phyloP scores from a whole-genome alignment of 2,797 vertebrate species.

The Lycodopsis pacificus region DNA sequence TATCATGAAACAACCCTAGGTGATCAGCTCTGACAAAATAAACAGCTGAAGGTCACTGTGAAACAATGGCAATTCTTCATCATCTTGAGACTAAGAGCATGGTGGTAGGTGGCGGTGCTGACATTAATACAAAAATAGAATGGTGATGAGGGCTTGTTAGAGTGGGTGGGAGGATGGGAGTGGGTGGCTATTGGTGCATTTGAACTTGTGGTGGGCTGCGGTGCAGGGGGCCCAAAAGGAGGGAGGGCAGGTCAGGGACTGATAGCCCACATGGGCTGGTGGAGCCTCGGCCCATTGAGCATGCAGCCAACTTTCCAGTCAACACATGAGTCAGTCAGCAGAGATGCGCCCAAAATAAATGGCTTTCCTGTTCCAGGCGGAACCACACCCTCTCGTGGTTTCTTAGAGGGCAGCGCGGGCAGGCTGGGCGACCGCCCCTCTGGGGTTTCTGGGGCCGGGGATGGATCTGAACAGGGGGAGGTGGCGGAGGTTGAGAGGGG shows the following conservation, averaged over 20 bases:
- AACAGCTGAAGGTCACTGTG: constrained; percentile 85
- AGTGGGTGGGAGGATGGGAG: constrained; percentile 73
- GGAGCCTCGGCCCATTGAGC: constrained; percentile 83
- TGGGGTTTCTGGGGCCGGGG: constrained; percentile 80
- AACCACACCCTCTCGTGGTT: constrained; percentile 95
- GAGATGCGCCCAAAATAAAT: constrained; percentile 96
- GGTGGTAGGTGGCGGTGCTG: constrained; percentile 62
- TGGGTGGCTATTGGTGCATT: constrained; percentile 70
- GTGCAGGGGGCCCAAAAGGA: constrained; percentile 53
- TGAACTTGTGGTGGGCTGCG: constrained; percentile 63
- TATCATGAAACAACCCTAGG: constrained; percentile 27
- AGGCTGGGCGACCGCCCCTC: constrained; percentile 83
- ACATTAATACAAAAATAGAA: constrained; percentile 70
- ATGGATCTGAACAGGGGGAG: constrained; percentile 71
- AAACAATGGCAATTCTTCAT: constrained; percentile 87
- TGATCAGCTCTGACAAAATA: constrained; percentile 26
- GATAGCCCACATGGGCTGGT: constrained; percentile 88
- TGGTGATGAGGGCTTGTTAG: constrained; percentile 59
- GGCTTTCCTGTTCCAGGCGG: constrained; percentile 93
- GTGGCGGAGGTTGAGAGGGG: constrained; percentile 57
- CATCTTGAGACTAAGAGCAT: constrained; percentile 64
- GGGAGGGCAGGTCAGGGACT: constrained; percentile 77
- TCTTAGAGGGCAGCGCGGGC: constrained; percentile 88
- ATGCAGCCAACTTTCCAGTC: constrained; percentile 93
- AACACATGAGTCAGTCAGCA: constrained; percentile 96